phyloP scores from a whole-genome alignment of 2,797 vertebrate genomes.

The Chaetophractus vellerosus region DNA sequence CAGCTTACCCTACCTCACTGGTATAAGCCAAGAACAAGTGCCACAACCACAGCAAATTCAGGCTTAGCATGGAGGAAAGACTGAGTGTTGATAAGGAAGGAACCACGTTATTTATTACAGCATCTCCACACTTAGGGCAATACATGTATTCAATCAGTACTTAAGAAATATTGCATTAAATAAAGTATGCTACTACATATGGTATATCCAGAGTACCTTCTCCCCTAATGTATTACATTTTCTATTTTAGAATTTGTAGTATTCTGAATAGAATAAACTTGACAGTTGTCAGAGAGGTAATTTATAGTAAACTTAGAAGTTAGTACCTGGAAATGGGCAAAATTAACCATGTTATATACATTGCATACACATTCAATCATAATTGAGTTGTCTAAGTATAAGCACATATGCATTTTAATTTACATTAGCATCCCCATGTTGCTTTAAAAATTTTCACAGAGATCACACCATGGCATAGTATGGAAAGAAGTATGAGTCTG shows the following conservation, averaged over 20 bases:
- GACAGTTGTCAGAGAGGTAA: neutral
- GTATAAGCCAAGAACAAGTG: neutral
- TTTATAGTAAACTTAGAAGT: neutral
- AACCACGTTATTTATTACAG: neutral
- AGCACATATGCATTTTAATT: neutral
- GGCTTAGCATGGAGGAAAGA: neutral
- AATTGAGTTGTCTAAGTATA: neutral
- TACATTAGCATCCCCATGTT: neutral
- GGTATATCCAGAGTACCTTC: neutral
- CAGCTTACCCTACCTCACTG: neutral
- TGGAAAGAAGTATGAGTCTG: neutral
- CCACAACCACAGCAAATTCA: neutral
- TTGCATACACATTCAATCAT: neutral
- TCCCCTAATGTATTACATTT: neutral
- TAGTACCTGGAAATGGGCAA: neutral
- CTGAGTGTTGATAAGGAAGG: neutral
- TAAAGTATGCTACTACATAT: neutral
- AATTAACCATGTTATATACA: neutral
- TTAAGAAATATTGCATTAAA: neutral
- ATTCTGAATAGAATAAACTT: neutral
- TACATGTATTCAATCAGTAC: neutral
- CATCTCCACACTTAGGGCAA: neutral
- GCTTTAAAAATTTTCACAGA: neutral
- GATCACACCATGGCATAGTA: neutral
- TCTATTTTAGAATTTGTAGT: constrained; percentile 22